These are phyloP conservation scores for Coccyzus lansbergi DNA, from an alignment of 2,797 vertebrate genomes.

Conservation along the genomic window DNA sequence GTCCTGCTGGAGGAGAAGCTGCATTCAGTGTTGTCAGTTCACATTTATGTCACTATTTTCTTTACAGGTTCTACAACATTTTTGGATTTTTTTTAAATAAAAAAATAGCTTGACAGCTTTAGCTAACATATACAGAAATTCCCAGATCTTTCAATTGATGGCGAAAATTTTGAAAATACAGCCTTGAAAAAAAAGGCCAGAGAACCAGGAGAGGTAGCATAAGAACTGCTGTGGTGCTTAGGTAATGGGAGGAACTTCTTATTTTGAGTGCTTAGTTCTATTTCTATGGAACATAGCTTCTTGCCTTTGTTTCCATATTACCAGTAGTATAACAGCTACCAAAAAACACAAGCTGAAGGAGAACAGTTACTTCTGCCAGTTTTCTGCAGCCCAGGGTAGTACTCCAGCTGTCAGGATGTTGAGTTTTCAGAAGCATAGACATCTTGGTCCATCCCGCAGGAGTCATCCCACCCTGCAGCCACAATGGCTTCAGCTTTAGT, in stretches of 20 bases:
- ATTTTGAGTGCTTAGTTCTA: not conserved
- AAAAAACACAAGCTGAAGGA: not conserved
- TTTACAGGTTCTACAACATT: not conserved
- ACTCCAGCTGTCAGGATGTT: not conserved
- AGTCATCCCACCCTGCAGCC: not conserved
- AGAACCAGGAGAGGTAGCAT: not conserved
- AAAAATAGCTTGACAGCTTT: not conserved
- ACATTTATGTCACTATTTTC: not conserved
- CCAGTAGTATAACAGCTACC: not conserved
- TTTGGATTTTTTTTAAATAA: not conserved
- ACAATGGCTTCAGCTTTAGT: not conserved
- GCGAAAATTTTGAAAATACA: not conserved
- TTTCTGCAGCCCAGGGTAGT: not conserved
- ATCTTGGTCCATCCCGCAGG: not conserved
- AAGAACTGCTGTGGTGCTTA: not conserved
- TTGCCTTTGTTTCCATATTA: not conserved
- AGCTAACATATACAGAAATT: not conserved
- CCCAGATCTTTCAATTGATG: not conserved
- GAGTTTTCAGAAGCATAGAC: not conserved
- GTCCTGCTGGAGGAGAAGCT: not conserved
- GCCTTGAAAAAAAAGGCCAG: not conserved
- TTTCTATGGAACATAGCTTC: fast-evolving
- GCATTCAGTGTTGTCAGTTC: not conserved
- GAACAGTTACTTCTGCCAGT: not conserved
- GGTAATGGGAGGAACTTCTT: not conserved